A percentile compares a stretch with the other conserved stretches of the same genome.
These are phyloP conservation scores for Emydocephalus ijimae DNA, from an alignment of 2,113 vertebrate species.

Conservation along the genomic window DNA sequence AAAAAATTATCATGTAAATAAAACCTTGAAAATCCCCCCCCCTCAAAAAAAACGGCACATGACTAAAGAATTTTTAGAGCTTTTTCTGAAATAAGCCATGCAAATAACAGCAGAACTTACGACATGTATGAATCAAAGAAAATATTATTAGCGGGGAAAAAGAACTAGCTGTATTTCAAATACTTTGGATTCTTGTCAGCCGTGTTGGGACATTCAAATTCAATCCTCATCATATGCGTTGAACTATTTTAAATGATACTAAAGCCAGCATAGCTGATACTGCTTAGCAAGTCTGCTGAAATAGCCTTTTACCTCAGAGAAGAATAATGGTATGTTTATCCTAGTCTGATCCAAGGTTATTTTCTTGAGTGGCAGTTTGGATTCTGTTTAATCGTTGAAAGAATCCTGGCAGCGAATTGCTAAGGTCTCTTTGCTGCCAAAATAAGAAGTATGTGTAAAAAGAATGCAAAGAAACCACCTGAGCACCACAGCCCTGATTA, in stretches of 20 bases:
- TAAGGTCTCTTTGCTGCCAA: neutral
- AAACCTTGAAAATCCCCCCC: neutral
- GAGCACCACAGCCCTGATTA: neutral
- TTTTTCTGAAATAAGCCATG: neutral
- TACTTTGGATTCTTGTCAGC: neutral
- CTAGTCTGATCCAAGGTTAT: neutral
- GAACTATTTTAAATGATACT: neutral
- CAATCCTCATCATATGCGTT: neutral
- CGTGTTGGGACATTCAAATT: neutral
- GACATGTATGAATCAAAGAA: neutral
- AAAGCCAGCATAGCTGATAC: neutral
- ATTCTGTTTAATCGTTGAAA: neutral
- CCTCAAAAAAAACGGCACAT: neutral
- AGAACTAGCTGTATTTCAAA: neutral
- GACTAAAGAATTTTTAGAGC: neutral
- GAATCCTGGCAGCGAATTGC: neutral
- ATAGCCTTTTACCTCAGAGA: neutral
- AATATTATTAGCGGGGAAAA: neutral
- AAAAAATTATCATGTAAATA: neutral
- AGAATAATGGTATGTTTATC: neutral
- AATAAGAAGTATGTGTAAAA: neutral
- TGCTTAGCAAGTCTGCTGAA: neutral
- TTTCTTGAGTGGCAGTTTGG: neutral
- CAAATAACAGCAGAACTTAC: neutral
- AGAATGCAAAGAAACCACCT: neutral